These are phyloP conservation scores for Diphyllodes magnificus DNA, from an alignment of 2,113 vertebrate species.

Conservation along the genomic window DNA sequence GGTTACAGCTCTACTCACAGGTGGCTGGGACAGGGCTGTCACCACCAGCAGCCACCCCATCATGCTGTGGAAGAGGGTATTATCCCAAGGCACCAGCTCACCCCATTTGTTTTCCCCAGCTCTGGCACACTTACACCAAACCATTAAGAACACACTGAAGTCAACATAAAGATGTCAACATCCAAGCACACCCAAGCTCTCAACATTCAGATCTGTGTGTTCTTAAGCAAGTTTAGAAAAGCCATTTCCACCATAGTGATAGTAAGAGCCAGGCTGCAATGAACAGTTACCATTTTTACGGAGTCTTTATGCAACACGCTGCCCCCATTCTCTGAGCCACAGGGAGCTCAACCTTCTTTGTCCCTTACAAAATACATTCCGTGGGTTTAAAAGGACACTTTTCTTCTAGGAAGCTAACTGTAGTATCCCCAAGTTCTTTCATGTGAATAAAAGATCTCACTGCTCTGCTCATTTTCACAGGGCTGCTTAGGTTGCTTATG, in stretches of 20 bases:
- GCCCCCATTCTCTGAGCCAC: not conserved
- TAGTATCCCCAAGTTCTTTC: not conserved
- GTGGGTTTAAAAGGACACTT: not conserved
- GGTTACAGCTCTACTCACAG: not conserved
- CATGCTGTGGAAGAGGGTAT: rapidly evolving
- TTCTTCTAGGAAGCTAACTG: not conserved
- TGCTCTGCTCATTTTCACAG: not conserved
- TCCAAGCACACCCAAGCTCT: not conserved
- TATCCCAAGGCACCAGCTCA: not conserved
- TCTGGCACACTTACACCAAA: not conserved
- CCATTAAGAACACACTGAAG: not conserved
- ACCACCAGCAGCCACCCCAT: not conserved
- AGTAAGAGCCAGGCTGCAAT: not conserved
- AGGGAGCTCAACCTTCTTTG: not conserved
- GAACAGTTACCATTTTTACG: not conserved
- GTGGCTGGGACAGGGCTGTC: not conserved
- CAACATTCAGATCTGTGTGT: not conserved
- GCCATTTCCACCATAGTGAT: not conserved
- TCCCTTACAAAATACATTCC: not conserved
- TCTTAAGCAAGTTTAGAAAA: not conserved
- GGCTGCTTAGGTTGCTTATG: not conserved
- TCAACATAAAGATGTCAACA: not conserved
- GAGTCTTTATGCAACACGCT: not conserved
- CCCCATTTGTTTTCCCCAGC: rapidly evolving
- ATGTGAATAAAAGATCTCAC: not conserved